Percentiles rank a stretch among this genome's conserved stretches.
Conservation (phyloP, 1,140 invertebrate genomes). For the Drosophila parabipectinata region DNA sequence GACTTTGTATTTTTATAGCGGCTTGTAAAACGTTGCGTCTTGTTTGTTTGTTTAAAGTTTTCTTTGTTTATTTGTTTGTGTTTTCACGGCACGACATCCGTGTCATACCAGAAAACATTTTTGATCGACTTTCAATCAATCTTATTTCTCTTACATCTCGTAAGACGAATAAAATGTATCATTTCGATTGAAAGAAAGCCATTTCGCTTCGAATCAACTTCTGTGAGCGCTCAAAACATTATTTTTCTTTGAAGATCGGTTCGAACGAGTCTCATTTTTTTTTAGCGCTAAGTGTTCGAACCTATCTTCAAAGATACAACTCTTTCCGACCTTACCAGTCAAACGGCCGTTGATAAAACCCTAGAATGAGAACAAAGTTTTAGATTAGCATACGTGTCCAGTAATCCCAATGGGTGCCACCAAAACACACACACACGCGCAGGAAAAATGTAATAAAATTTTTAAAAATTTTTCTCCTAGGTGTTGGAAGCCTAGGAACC, state of each 20-base stretch:
- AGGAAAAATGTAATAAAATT: background rate
- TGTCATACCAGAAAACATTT: slow-evolving; percentile 29
- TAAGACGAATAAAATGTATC: slow-evolving; percentile 4
- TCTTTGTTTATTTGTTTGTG: slow-evolving; percentile 14
- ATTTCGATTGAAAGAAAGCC: slow-evolving; percentile 22
- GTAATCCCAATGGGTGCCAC: background rate
- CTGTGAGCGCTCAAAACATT: slow-evolving; percentile 8
- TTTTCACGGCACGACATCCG: slow-evolving; percentile 35
- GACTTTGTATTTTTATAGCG: slow-evolving; percentile 15
- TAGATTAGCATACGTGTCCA: slow-evolving; percentile 45
- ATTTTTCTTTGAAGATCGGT: slow-evolving; percentile 50
- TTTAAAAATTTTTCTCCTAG: background rate
- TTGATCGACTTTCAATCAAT: slow-evolving; percentile 30
- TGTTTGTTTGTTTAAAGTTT: background rate
- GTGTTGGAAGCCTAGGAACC: background rate
- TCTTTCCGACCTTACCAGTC: slow-evolving; percentile 19
- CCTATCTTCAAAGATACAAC: slow-evolving; percentile 52
- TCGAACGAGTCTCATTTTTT: slow-evolving; percentile 9
- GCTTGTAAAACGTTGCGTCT: slow-evolving; percentile 59
- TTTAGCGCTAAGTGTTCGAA: slow-evolving; percentile 11
- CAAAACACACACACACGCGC: slow-evolving; percentile 11
- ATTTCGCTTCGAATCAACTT: slow-evolving; percentile 3
- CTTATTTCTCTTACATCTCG: slow-evolving; percentile 20
- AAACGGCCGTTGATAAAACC: slow-evolving; percentile 2
- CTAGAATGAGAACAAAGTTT: slow-evolving; percentile 15